phyloP scores from a whole-genome alignment of 2,113 vertebrate species.

The Halichoerus grypus region DNA sequence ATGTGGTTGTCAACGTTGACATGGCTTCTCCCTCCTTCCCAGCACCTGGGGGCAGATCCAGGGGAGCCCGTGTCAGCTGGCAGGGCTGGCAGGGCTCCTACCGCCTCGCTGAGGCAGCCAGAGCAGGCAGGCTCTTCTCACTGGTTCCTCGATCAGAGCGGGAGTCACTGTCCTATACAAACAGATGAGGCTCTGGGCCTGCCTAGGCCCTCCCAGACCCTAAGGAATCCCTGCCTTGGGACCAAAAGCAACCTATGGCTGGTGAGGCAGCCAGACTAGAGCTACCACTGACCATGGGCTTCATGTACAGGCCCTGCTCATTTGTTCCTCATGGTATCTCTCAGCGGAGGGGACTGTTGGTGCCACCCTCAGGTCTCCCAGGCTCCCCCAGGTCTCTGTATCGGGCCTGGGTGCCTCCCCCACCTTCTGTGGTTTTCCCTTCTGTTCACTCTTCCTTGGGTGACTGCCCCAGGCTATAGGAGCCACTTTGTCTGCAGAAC shows the following conservation, averaged over 20 bases:
- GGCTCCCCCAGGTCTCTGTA: neutral
- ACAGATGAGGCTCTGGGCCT: neutral
- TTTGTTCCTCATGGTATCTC: neutral
- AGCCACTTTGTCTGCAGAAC: neutral
- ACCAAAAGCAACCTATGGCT: neutral
- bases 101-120: neutral
- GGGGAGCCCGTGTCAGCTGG: neutral
- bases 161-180: neutral
- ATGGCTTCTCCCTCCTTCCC: neutral
- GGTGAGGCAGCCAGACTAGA: neutral
- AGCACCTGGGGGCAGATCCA: neutral
- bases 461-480: neutral
- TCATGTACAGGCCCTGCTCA: neutral
- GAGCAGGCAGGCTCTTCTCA: neutral
- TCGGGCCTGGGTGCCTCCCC: neutral
- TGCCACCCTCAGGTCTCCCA: neutral
- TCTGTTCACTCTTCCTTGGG: neutral
- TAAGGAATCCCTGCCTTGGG: neutral
- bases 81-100: fast-evolving
- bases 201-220: neutral
- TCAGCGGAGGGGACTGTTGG: neutral
- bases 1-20: neutral
- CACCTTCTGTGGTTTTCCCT: neutral
- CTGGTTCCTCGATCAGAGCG: neutral
- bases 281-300: fast-evolving